Base-by-base conservation (phyloP, 2,888 invertebrate genomes). In the Leptarthrus brevirostris region DNA sequence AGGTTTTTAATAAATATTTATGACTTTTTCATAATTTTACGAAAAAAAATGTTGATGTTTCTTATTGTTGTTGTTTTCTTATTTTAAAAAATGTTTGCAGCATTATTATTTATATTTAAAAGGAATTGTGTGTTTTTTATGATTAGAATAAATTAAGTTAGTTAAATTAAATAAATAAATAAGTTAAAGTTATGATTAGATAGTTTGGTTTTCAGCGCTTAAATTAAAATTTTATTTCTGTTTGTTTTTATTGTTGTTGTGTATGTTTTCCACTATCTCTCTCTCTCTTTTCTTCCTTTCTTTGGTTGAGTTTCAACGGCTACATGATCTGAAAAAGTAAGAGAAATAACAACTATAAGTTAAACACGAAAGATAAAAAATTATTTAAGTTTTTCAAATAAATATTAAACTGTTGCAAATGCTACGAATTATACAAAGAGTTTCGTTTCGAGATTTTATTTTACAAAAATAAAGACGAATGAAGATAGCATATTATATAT, bases 141-240 rank as follows among this genome's bases (percentile, higher is more conserved):
- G 34, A 69, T 34, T 69, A 69, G 30, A 69, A 69, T 69, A 69
- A 69, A 69, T 69, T 52, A 69, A 66, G 49, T 69, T 52, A 75
- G 76, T 76, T 77, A 77, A 77, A 78, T 78, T 40, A 77, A 78
- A 78, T 79, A 79, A 78, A 79, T 79, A 78, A 78, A 79, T 79
- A 78, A 79, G 73, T 81, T 75, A 78, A 77, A 76, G 77, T 77
- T 79, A 78, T 77, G 77, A 78, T 80, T 80, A 80, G 80, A 80
- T 80, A 79, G 80, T 80, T 81, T 80, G 79, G 80, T 72, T 72
- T 72, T 52, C 16, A 69, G 69, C 64, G 26, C 49, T 69, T 69
- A 69, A 34, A 69, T 69, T 69, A 26, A 49, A 16, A 2, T 58
- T 66, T 66, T 24, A 14, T 22, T 14, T 69, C 24, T 52, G 12